phyloP scores from a whole-genome alignment of 2,888 invertebrate species.

The Pocota personata region DNA sequence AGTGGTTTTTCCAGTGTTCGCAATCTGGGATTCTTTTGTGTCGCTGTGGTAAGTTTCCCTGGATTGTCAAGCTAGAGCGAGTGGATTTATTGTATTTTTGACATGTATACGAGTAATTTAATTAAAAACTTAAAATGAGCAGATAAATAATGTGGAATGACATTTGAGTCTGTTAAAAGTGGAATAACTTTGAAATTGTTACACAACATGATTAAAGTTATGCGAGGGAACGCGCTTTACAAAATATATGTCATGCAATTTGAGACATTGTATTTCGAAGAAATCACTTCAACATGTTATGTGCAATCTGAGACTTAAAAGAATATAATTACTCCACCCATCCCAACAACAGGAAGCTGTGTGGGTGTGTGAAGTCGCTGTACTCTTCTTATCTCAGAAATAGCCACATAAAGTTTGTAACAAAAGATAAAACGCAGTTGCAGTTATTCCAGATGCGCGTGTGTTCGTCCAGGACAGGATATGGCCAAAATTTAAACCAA shows the following conservation, averaged over 20 bases:
- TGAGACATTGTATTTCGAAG: neutral
- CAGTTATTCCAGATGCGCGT: too few species aligned
- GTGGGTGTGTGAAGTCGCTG: too few species aligned
- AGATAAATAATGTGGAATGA: slow-evolving; percentile 58
- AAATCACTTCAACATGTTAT: neutral
- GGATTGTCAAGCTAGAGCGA: slow-evolving; percentile 30
- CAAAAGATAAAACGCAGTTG: too few species aligned
- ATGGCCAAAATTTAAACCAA: too few species aligned
- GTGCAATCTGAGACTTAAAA: neutral
- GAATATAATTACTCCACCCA: neutral
- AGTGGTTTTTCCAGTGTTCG: slow-evolving; percentile 13
- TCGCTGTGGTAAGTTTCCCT: slow-evolving; percentile 42
- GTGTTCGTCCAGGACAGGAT: too few species aligned
- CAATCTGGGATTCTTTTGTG: slow-evolving; percentile 62
- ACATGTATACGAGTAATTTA: slow-evolving; percentile 47
- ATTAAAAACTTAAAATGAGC: slow-evolving; percentile 31
- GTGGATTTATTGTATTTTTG: slow-evolving; percentile 59
- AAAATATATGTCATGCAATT: neutral
- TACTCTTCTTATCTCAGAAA: too few species aligned
- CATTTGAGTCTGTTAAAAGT: slow-evolving; percentile 52
- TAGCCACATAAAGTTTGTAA: too few species aligned
- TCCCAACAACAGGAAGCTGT: neutral
- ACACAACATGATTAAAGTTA: slow-evolving; percentile 9
- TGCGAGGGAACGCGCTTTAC: slow-evolving; percentile 11
- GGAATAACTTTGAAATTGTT: slow-evolving; percentile 31